Base-by-base conservation (phyloP, 2,888 invertebrate species). In the Heliconius charithonia region DNA sequence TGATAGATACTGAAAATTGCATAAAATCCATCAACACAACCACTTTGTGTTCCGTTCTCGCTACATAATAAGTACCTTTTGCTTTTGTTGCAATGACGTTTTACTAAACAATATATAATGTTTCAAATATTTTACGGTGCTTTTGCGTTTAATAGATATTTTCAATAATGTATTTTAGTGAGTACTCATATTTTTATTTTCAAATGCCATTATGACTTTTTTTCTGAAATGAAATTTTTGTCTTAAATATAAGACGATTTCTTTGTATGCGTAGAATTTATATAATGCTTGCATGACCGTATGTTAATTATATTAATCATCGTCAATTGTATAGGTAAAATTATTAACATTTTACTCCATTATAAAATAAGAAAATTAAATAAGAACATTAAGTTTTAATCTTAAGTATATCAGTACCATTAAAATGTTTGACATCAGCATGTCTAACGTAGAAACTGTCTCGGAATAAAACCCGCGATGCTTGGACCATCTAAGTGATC, bases 1-100 rank as follows among this genome's bases (percentile, higher is more conserved):
- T 92, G 94, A 94, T 94, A 94, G 94, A 94, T 94, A 94, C 93
- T 93, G 94, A 92, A 94, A 94, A 95, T 95, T 94, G 94, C 94
- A 95, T 95, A 94, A 94, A 94, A 94, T 93, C 94, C 91, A 94
- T 95, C 94, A 94, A 91, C 91, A 90, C 90, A 86, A 88, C 89
- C 89, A 90, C 90, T 91, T 92, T 93, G 89, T 91, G 89, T 83
- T 85, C 84, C 82, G 79, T 78, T 75, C 80, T 79, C 80, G 76
- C 77, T 81, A 82, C 80, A 82, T 83, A 81, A 80, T 82, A 82
- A 82, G 77, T 75, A 75, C 72, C 78, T 82, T 81, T 80, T 82
- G 81, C 80, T 81, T 82, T 79, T 79, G 77, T 80, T 75, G 67
- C 73, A 65, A 62, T 83, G 32, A 72, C 29, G 56, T 59, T 72